Conservation (phyloP, 2,113 vertebrate genomes). For the Sprattus sprattus region DNA sequence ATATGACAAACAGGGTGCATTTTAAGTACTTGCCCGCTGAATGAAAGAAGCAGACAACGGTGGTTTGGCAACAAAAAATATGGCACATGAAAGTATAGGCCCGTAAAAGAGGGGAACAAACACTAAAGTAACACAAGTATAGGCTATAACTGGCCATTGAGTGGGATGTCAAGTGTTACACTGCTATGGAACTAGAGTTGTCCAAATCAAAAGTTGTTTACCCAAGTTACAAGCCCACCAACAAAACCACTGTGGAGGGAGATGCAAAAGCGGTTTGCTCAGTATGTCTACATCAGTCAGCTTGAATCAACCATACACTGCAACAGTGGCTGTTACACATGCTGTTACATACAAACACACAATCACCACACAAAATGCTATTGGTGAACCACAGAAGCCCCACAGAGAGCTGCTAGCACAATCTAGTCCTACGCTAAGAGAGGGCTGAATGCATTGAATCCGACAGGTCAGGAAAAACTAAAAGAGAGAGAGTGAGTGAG, state of each 20-base stretch:
- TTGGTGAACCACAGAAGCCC: constrained; percentile 17
- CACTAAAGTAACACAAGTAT: not conserved
- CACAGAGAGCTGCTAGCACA: constrained; percentile 26
- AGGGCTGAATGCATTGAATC: constrained; percentile 12
- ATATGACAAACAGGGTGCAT: not conserved
- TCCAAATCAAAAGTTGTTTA: not conserved
- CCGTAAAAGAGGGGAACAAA: not conserved
- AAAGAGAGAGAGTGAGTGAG: not conserved
- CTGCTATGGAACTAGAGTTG: not conserved
- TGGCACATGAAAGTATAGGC: not conserved
- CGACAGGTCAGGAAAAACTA: constrained; percentile 32
- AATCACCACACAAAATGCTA: not conserved
- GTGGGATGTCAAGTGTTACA: not conserved
- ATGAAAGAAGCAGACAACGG: not conserved
- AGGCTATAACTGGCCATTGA: not conserved
- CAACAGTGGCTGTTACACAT: not conserved
- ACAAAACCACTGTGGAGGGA: not conserved
- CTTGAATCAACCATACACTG: not conserved
- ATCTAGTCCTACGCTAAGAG: constrained; percentile 33
- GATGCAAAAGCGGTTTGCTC: not conserved
- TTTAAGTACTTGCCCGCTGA: not conserved
- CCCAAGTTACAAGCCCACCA: not conserved
- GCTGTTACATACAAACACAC: not conserved
- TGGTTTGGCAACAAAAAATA: not conserved
- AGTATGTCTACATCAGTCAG: constrained; percentile 1